phyloP scores from a whole-genome alignment of 2,888 invertebrate genomes.

The Rosalia funebris region DNA sequence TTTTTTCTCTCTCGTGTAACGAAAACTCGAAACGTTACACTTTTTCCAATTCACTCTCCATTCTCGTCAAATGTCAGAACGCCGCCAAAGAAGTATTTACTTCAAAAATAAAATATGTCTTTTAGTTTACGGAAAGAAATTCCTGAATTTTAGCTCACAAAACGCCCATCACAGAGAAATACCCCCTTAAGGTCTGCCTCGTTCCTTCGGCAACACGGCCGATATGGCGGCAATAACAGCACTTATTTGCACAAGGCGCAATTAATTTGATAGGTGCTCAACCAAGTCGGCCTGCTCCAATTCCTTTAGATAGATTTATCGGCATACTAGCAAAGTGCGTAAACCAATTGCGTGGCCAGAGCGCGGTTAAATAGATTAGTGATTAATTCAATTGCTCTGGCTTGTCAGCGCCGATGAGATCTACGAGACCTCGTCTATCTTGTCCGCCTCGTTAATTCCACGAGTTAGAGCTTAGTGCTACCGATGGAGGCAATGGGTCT shows the following conservation, averaged over 20 bases:
- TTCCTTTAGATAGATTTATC: slow-evolving; percentile 24
- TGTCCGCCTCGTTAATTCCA: slow-evolving; percentile 1
- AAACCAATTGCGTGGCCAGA: slow-evolving; percentile 34
- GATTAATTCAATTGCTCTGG: slow-evolving; percentile 31
- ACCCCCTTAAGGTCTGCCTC: not conserved
- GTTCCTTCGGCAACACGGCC: slow-evolving; percentile 2
- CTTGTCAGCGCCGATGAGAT: slow-evolving; percentile 26
- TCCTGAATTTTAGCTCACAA: no score
- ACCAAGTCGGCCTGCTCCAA: slow-evolving; percentile 1
- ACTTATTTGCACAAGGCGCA: slow-evolving; percentile 14
- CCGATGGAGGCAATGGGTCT: no score
- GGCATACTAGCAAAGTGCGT: slow-evolving; percentile 30
- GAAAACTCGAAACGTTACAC: no score
- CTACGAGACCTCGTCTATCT: slow-evolving; percentile 23
- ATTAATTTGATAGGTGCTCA: slow-evolving; percentile 18
- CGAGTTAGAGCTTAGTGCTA: no score
- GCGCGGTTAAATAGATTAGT: slow-evolving; percentile 32
- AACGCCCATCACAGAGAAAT: no score
- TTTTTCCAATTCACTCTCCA: no score
- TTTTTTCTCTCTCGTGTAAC: no score
- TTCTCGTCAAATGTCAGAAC: no score
- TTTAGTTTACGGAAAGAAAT: no score
- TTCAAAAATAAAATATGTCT: no score
- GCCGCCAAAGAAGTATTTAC: no score
- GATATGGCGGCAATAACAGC: slow-evolving; percentile 11